A percentile compares a stretch with the other conserved stretches of the same genome.
phyloP scores from a whole-genome alignment of 1,140 invertebrate genomes.

The Lethrus apterus region DNA sequence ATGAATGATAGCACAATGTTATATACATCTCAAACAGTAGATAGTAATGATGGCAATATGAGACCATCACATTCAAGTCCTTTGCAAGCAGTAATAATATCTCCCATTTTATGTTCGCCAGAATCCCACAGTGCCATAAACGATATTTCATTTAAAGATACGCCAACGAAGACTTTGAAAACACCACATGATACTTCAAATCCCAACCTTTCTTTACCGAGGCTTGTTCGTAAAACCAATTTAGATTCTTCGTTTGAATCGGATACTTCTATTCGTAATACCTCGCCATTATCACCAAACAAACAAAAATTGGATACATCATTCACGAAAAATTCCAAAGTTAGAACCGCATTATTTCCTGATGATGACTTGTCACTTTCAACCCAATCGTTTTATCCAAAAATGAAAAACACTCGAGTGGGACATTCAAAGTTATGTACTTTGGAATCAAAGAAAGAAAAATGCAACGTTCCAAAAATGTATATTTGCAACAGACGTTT shows the following conservation, averaged over 20 bases:
- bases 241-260: neutral
- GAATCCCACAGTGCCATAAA: conserved; percentile 3
- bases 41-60: neutral
- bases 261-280: neutral
- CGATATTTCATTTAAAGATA: conserved; percentile 19
- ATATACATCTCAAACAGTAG: conserved; percentile 13
- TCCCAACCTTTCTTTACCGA: conserved; percentile 26
- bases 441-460: too few relatives aligned
- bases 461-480: too few relatives aligned
- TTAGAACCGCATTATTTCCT: conserved; percentile 36
- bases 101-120: neutral
- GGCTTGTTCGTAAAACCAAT: conserved; percentile 28
- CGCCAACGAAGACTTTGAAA: conserved; percentile 45
- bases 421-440: too few relatives aligned
- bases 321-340: conserved; percentile 29
- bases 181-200: conserved; percentile 44
- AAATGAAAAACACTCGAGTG: conserved; percentile 41
- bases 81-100: neutral
- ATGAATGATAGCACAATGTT: neutral
- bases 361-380: conserved; percentile 39
- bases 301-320: conserved; percentile 24
- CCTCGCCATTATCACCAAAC: conserved; percentile 21
- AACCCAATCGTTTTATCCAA: conserved; percentile 49
- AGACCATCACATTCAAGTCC: conserved; percentile 3
- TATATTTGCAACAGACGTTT: too few relatives aligned